A percentile compares a stretch with the other conserved stretches of the same genome.
These are phyloP conservation scores for Alfaro cultratus DNA, from an alignment of 2,797 vertebrate species.

Conservation along the genomic window DNA sequence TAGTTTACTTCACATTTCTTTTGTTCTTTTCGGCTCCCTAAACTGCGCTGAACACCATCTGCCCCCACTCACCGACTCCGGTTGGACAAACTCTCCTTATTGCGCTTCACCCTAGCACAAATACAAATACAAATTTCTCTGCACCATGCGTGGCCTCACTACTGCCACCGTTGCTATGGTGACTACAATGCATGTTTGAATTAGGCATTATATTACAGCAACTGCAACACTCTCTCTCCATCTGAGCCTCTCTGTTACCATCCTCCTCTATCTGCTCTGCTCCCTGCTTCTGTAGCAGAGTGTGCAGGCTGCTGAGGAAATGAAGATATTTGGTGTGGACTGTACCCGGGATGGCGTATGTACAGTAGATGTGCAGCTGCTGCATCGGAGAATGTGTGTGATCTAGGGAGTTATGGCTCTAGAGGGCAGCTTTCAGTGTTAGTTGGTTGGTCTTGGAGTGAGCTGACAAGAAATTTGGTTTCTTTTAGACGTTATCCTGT, in stretches of 20 bases:
- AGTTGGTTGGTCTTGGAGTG: conserved; percentile 38
- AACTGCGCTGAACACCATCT: conserved; percentile 18
- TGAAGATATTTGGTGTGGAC: conserved; percentile 71
- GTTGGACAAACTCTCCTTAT: conserved; percentile 44
- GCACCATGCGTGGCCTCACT: conserved; percentile 81
- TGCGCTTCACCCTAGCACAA: conserved; percentile 48
- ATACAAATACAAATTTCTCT: conserved; percentile 64
- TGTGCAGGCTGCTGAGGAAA: conserved; percentile 64
- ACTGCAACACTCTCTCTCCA: conserved; percentile 68
- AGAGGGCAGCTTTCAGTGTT: conserved; percentile 56
- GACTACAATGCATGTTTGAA: conserved; percentile 86
- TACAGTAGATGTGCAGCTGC: conserved; percentile 59
- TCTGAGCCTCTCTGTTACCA: conserved; percentile 55
- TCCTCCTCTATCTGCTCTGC: conserved; percentile 66
- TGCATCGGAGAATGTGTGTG: conserved; percentile 45
- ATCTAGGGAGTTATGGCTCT: conserved; percentile 49
- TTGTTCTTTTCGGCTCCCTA: conserved; percentile 12
- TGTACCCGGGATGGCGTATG: conserved; percentile 62
- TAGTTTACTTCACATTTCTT: conserved; percentile 24
- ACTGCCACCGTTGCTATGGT: conserved; percentile 85
- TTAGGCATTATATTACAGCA: conserved; percentile 84
- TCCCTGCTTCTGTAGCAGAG: conserved; percentile 61
- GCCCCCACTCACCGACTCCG: conserved; percentile 19
- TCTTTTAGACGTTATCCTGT: conserved; percentile 27
- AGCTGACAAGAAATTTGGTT: conserved; percentile 38